phyloP scores from a whole-genome alignment of 2,797 vertebrate genomes.

The Alectoris magna region DNA sequence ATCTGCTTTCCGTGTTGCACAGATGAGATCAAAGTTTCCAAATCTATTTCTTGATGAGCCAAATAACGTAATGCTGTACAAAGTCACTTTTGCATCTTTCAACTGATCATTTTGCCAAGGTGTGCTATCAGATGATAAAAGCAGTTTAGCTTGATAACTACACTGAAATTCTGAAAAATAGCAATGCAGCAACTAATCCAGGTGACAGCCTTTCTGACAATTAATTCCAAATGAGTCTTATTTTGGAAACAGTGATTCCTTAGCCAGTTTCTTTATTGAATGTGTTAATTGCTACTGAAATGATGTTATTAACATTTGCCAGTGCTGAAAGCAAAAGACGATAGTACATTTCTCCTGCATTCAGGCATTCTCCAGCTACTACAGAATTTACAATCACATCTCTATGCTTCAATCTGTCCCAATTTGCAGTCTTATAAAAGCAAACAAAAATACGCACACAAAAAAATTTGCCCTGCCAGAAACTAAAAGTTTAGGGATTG shows the following conservation, averaged over 20 bases:
- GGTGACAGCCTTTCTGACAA: not conserved
- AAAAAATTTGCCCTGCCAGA: not conserved
- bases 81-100: not conserved
- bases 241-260: not conserved
- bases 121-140: not conserved
- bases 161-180: constrained; percentile 1
- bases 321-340: not conserved
- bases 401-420: not conserved
- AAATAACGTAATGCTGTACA: not conserved
- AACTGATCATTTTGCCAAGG: not conserved
- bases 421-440: not conserved
- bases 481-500: not conserved
- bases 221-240: not conserved
- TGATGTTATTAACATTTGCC: not conserved
- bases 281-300: not conserved
- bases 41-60: constrained; percentile 20
- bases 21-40: constrained; percentile 8
- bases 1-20: not conserved
- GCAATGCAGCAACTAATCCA: not conserved
- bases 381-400: not conserved
- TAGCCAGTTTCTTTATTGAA: not conserved
- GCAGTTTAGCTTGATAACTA: not conserved
- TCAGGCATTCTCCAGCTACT: not conserved
- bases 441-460: not conserved
- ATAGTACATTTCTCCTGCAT: not conserved